Conservation (phyloP, 2,797 vertebrate genomes). For the Scleropages formosus region DNA sequence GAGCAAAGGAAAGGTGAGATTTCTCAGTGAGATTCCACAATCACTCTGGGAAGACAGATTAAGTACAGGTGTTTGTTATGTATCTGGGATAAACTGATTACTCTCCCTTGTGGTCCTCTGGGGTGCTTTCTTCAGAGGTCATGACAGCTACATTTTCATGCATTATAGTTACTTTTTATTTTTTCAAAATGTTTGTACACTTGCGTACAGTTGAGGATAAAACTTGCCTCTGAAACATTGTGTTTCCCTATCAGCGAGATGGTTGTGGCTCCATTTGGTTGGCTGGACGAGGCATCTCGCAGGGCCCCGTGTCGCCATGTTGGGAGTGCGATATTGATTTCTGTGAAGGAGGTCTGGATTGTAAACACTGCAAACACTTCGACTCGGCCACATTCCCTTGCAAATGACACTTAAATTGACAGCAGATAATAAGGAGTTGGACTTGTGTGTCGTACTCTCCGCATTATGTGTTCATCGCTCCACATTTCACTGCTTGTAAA, state of each 20-base stretch:
- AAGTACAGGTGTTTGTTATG: too few species aligned
- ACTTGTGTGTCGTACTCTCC: not conserved
- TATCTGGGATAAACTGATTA: too few species aligned
- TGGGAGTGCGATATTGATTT: conserved; percentile 45
- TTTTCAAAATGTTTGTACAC: too few species aligned
- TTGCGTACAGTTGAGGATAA: too few species aligned
- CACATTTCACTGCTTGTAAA: not conserved
- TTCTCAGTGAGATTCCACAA: too few species aligned
- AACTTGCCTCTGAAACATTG: conserved; percentile 21
- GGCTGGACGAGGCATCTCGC: conserved; percentile 36
- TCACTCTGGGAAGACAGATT: too few species aligned
- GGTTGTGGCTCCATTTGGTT: conserved; percentile 41
- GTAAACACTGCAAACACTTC: conserved; percentile 27
- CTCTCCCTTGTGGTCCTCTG: too few species aligned
- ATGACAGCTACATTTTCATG: too few species aligned
- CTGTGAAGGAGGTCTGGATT: conserved; percentile 34
- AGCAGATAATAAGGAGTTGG: conserved; percentile 8
- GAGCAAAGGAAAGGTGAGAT: too few species aligned
- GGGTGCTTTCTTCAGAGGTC: too few species aligned
- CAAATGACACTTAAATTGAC: conserved; percentile 25
- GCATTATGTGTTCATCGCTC: not conserved
- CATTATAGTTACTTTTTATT: too few species aligned
- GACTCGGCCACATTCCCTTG: conserved; percentile 1
- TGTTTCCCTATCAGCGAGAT: conserved; percentile 39
- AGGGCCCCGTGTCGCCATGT: conserved; percentile 15